These are phyloP conservation scores for Vulpes vulpes DNA, from an alignment of 2,113 vertebrate species.

Conservation along the genomic window DNA sequence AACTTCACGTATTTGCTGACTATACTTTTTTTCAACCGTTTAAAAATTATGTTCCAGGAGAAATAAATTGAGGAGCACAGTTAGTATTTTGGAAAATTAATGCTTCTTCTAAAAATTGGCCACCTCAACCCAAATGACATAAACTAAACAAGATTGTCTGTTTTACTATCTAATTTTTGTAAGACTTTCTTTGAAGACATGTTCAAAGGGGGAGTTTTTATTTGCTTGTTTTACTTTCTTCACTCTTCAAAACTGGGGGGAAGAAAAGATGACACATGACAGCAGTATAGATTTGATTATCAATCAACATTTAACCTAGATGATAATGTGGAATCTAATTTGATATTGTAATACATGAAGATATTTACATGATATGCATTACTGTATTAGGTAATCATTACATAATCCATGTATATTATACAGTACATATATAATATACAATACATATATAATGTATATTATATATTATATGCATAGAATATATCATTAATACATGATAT, in stretches of 20 bases:
- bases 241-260: neutral
- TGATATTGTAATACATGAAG: neutral
- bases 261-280: neutral
- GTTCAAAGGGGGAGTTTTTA: neutral
- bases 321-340: neutral
- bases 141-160: neutral
- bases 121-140: neutral
- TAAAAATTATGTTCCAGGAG: neutral
- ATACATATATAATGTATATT: neutral
- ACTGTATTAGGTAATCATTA: neutral
- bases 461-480: neutral
- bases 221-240: constrained; percentile 44
- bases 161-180: neutral
- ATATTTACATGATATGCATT: neutral
- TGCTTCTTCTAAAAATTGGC: neutral
- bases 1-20: neutral
- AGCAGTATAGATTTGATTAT: neutral
- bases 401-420: neutral
- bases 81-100: neutral
- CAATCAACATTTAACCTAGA: neutral
- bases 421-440: neutral
- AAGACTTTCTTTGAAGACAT: neutral
- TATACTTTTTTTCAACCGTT: neutral
- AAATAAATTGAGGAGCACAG: neutral
- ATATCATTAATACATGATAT: neutral